phyloP scores from a whole-genome alignment of 2,113 vertebrate genomes.

The Tonatia bakeri region DNA sequence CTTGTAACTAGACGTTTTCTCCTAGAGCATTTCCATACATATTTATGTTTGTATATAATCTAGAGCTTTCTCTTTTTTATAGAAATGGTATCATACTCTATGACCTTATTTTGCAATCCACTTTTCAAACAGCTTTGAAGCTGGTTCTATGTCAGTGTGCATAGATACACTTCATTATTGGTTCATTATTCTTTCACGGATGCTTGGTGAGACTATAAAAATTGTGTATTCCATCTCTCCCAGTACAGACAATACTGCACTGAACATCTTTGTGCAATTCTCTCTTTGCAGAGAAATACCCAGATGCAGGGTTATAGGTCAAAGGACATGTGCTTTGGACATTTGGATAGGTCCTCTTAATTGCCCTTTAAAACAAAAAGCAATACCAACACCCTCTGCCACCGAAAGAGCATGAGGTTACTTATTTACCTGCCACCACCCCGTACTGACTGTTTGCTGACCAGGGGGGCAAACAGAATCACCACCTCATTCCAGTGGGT shows the following conservation, averaged over 20 bases:
- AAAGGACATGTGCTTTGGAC: not conserved
- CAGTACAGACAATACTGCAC: fast-evolving
- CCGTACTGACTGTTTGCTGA: too few species aligned
- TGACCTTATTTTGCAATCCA: not conserved
- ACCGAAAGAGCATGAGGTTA: fast-evolving
- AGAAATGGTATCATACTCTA: not conserved
- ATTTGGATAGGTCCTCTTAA: not conserved
- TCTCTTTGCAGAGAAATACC: not conserved
- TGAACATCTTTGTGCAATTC: not conserved
- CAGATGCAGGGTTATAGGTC: not conserved
- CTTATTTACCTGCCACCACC: too few species aligned
- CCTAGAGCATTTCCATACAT: not conserved
- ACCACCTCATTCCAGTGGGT: fast-evolving
- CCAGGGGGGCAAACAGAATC: fast-evolving
- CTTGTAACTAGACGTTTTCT: not conserved
- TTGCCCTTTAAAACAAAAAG: not conserved
- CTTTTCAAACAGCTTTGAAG: not conserved
- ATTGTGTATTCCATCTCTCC: not conserved
- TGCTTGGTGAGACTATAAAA: not conserved
- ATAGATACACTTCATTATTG: not conserved
- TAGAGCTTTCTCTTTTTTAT: not conserved
- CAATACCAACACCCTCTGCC: not conserved
- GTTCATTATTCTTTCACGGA: not conserved
- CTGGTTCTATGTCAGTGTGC: not conserved
- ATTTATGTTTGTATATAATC: not conserved